Evolutionary conservation across 2,797 vertebrate genomes (phyloP), one percentile per base, ranked within the genome.

Genomic region (Furcifer pardalis): DNA sequence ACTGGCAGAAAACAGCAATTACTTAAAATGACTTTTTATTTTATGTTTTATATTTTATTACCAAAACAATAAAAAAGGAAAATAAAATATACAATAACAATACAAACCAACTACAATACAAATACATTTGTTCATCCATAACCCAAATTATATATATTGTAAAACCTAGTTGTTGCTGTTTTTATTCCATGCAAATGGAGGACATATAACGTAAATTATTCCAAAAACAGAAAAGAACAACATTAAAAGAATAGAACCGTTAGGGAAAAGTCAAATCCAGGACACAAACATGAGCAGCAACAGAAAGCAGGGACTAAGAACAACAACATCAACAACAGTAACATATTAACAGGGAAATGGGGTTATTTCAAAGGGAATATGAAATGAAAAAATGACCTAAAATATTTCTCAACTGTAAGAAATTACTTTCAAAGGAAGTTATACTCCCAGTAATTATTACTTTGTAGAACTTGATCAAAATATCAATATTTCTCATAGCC

Each of bases 171-270:
- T 89, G 59, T 89, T 52, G 44, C 91, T 93, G 44, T 60, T 88
- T 82, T 91, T 81, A 27, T 77, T 83, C 65, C 85, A 89, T 90
- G 88, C 46, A 91, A 94, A 94, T 89, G 49, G 92, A 89, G n/a
- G 52, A 15, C 82, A 71, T 86, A 82, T 92, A 94, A 85, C n/a
- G 91, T 82, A 91, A 88, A 91, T 91, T 90, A 81, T 89, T 93
- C 84, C 88, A 82, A 76, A 92, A 92, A 92, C 40, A 92, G 88
- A 60, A 71, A 91, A 90, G 89, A 93, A 85, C 3, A 91, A 7
- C 79, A 81, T 62, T 49, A 91, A 87, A 91, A 91, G 46, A 94
- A 78, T 17, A 62, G 62, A 62, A 40, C 75, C 81, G 86, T 71
- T 59, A 79, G 83, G 78, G 83, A 46, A 94, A 90, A 93, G 82